Percentiles rank a stretch among this genome's conserved stretches.
phyloP scores from a whole-genome alignment of 2,888 invertebrate species.

The Drosophila kuntzei region DNA sequence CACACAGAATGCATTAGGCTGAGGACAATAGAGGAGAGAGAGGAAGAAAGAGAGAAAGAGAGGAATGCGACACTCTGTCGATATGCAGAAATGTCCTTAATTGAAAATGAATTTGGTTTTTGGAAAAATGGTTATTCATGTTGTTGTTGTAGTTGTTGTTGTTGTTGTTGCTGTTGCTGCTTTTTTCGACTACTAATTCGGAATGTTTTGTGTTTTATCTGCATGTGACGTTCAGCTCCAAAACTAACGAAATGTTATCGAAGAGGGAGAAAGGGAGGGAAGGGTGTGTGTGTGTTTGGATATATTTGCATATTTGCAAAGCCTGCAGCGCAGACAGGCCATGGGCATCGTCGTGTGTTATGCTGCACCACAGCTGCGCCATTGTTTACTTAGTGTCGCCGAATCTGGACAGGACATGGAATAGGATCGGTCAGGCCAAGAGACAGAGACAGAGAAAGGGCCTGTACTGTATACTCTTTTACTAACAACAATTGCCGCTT shows the following conservation, averaged over 20 bases:
- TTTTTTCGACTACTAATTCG: slow-evolving; percentile 72
- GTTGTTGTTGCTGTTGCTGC: slow-evolving; percentile 22
- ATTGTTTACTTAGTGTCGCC: slow-evolving; percentile 78
- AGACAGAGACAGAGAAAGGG: not conserved
- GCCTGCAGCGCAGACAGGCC: slow-evolving; percentile 51
- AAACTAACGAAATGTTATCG: slow-evolving; percentile 56
- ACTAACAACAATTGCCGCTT: slow-evolving; percentile 53
- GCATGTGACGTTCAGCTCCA: slow-evolving; percentile 66
- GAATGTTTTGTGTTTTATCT: slow-evolving; percentile 79
- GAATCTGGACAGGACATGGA: slow-evolving; percentile 62
- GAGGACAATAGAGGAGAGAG: not conserved
- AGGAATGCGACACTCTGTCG: slow-evolving; percentile 55
- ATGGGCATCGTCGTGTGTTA: slow-evolving; percentile 42
- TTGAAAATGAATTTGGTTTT: slow-evolving; percentile 84
- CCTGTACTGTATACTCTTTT: not conserved
- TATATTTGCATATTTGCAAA: slow-evolving; percentile 72
- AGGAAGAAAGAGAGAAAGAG: not conserved
- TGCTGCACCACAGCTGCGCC: slow-evolving; percentile 71
- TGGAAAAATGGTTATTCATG: slow-evolving; percentile 47
- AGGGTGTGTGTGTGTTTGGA: not conserved
- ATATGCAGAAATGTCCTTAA: slow-evolving; percentile 82
- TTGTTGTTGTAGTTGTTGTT: slow-evolving; percentile 42
- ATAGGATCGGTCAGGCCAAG: slow-evolving; percentile 25
- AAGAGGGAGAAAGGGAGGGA: not conserved
- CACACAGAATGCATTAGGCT: slow-evolving; percentile 53